Base-by-base conservation (phyloP, 2,888 invertebrate genomes). In the Tenthredo mesomela region DNA sequence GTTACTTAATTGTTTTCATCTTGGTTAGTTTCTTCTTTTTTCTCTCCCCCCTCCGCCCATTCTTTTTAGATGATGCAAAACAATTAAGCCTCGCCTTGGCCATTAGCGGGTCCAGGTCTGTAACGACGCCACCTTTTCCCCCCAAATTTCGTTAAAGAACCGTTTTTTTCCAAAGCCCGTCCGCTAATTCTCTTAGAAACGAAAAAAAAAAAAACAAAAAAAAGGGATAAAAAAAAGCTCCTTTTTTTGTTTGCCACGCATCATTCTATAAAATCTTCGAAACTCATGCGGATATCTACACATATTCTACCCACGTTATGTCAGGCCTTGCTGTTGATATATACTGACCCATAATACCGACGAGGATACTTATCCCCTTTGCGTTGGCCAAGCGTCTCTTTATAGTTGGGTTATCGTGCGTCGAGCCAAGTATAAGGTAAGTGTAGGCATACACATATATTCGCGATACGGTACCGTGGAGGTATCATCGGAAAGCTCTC, bases 21-120 rank as follows among this genome's bases (percentile, higher is more conserved):
- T 73, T 77, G 6, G n/a, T 77, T 50, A 47, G n/a, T 50, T 50
- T 50, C 15, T 71, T 70, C 18, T 71, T 15, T 47, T 75, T 40
- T 21, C 0, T 7, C 29, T 12, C 10, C 15, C n/a, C 4, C 33
- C 18, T 71, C 37, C 18, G 18, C 29, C 15, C 50, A 18, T 54
- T 54, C 18, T 54, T 29, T 77, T n/a, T 77, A 80, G 80, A 80
- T 29, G 40, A 80, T 21, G 80, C 80, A 40, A 80, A 80, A 80
- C 61, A 61, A 80, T 80, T 37, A 80, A 58, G 80, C 80, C 21
- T 80, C 80, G 33, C 75, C 80, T 58, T 40, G 61, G 80, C 61
- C 80, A 80, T 80, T 80, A 80, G 80, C 61, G 21, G 37, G 80
- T 80, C 61, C 40, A n/a, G 80, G 10, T 18, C 58, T 61, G 61